Percentiles rank a stretch among this genome's conserved stretches.
Conservation (phyloP, 2,888 invertebrate genomes). For the Drosophila borealis region DNA sequence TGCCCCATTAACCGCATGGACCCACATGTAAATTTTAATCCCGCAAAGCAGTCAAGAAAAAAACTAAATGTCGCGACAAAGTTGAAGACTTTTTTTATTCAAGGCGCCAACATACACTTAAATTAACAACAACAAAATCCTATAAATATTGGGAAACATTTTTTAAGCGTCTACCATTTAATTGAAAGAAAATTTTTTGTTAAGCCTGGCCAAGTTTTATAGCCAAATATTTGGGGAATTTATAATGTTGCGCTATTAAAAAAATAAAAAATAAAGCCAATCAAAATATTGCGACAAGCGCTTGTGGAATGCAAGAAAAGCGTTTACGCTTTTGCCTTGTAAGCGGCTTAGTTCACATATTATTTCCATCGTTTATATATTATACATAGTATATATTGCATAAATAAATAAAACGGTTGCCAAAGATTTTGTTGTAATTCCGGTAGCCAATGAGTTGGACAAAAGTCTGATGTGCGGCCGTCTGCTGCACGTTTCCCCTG, state of each 20-base stretch:
- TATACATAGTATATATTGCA: conserved; percentile 9
- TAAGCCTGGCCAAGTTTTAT: conserved; percentile 50
- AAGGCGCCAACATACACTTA: conserved; percentile 31
- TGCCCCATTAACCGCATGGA: conserved; percentile 30
- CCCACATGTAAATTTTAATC: conserved; percentile 45
- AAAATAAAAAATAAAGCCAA: conserved; percentile 38
- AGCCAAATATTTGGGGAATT: conserved; percentile 69
- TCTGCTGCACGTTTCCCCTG: conserved; percentile 8
- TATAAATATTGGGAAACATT: conserved; percentile 43
- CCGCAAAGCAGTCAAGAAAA: conserved; percentile 12
- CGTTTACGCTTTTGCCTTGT: conserved; percentile 42
- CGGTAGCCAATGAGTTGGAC: conserved; percentile 46
- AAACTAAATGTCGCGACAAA: conserved; percentile 41
- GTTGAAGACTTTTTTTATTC: conserved; percentile 41
- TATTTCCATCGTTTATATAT: conserved; percentile 14
- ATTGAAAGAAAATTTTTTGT: conserved; percentile 56
- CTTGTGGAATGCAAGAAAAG: conserved; percentile 16
- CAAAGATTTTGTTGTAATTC: conserved; percentile 54
- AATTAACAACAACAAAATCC: conserved; percentile 27
- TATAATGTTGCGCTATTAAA: conserved; percentile 46
- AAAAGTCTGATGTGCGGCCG: conserved; percentile 20
- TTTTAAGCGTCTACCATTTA: conserved; percentile 49
- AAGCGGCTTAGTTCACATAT: conserved; percentile 63
- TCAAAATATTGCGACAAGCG: conserved; percentile 77
- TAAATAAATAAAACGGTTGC: conserved; percentile 32